Evolutionary conservation across 2,797 vertebrate species (phyloP), one percentile per base, ranked within the genome.

Genomic region (Oreortyx pictus): DNA sequence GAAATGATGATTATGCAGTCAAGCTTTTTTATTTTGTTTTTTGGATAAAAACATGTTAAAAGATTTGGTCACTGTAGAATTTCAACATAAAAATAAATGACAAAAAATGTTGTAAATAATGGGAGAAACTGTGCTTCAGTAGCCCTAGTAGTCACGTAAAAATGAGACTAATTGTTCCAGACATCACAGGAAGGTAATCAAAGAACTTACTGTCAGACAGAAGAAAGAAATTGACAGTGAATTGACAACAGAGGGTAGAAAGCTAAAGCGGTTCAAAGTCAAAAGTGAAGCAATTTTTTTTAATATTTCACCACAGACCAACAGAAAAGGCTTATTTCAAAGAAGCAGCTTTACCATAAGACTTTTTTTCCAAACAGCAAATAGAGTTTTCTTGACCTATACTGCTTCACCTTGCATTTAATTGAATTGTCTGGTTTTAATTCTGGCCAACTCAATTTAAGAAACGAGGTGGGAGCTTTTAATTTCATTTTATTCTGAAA

Each of bases 211-310:
- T 31, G 70, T 86, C 80, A 96, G 80, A 95, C 93, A 96, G 46
- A 82, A 90, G 90, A 88, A 94, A 82, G 66, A 95, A 92, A 88
- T 57, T 66, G 93, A 94, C 79, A 96, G 77, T 89, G 87, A 96
- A 88, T 35, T 82, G 79, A 96, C 75, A 93, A 90, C 3, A 71
- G 27, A 81, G 49, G 11, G 39, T 52, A 70, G 49, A 70, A 96
- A 94, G 29, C 35, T 66, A 86, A 94, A 88, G 31, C 41, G 71
- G 39, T 90, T 96, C 54, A 76, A 96, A 97, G 78, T 80, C 59
- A 96, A 92, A 95, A 93, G 49, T 31, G 79, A 85, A 95, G 20
- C 1, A 1, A 86, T 37, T 27, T 89, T 75, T 54, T 39, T 18
- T 23, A 89, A 20, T 74, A 66, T 85, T 94, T 82, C 31, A 52